Evolutionary conservation across 1,140 invertebrate species (phyloP), one percentile per base, ranked within the genome.

Genomic region (Ruditapes philippinarum): DNA sequence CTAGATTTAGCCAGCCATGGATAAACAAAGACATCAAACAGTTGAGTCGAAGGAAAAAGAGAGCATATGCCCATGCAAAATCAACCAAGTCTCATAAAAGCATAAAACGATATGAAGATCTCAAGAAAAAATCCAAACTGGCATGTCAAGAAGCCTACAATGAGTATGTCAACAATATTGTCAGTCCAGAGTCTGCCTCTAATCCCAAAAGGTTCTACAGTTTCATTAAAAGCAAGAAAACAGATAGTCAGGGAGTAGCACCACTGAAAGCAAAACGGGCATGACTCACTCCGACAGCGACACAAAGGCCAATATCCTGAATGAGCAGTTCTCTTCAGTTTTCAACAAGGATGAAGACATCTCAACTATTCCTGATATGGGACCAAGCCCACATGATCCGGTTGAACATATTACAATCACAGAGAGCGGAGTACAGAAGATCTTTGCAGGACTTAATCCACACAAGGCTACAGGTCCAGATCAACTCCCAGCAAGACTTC

Each of bases 391-490:
- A 3, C 49, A 80, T 60, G 25, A 14, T 51, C 36, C 78, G 9
- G 57, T 42, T 11, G 28, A 11, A 11, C 17, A 28, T 9, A 80
- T 80, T 33, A 14, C 19, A 60, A 42, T 89, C 36, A 89, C 45
- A 45, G 25, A 11, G 11, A 19, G 38, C 0, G 88, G 70, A 42
- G 82, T 89, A 1, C 25, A 42, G 17, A 89, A 70, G 36, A 57
- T 89, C 5, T 57, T 85, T 25, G 40, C 31, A 0, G 36, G 36
- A 31, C 79, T 79, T 33, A 62, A 89, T n/a, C 65, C 88, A 9
- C 45, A 62, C 31, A 89, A 89, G 51, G 68, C 88, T 5, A 22
- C 57, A 36, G 81, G 88, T 5, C 81, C 88, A 65, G 88, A 89
- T 68, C 38, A 78, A 19, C 33, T 89, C 11, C 81, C 33, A 14